Base-by-base conservation (phyloP, 2,113 vertebrate species). In the Saguinus imperator region DNA sequence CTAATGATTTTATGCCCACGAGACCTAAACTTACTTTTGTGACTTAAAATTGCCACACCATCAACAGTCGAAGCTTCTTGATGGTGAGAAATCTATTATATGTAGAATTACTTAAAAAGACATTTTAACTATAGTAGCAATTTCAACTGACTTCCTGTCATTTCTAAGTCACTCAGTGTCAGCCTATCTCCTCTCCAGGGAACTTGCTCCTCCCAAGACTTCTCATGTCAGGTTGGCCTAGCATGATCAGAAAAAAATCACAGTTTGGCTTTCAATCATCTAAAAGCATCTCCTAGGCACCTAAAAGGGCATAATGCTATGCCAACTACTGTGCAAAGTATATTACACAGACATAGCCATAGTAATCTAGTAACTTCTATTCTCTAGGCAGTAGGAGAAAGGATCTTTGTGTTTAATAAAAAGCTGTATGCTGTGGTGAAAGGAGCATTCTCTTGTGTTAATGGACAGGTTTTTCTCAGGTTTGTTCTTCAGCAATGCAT, bases 91-190 rank as follows among this genome's bases (percentile, higher is more conserved):
- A 82, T 89, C 92, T 91, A 11, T 80, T 96, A 96, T 95, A 45
- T 79, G 87, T 93, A 25, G 80, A 86, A 95, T 97, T 87, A 83
- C 85, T 83, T 93, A 86, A 93, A 91, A 96, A 94, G 96, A 76
- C 86, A 94, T 95, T 96, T 96, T 68, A 77, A 89, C 58, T 23
- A 29, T 9, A 48, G 45, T 45, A 68, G 83, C 95, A 89, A 86
- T 97, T 96, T 93, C 89, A 58, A 4, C 35, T 55, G 66, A 86
- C 89, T 93, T 55, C 48, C 14, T 89, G 86, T 58, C 96, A 94
- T 91, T 91, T 94, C 73, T 37, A 35, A 94, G 83, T 91, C 95
- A 95, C 64, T 95, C 77, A 89, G 82, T 79, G 94, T 96, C 96
- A 87, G 40, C 64, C 61, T 76, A 55, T 48, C 6, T 94, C 21